Conservation (phyloP, 2,888 invertebrate species). For the Lepidonotus clava region DNA sequence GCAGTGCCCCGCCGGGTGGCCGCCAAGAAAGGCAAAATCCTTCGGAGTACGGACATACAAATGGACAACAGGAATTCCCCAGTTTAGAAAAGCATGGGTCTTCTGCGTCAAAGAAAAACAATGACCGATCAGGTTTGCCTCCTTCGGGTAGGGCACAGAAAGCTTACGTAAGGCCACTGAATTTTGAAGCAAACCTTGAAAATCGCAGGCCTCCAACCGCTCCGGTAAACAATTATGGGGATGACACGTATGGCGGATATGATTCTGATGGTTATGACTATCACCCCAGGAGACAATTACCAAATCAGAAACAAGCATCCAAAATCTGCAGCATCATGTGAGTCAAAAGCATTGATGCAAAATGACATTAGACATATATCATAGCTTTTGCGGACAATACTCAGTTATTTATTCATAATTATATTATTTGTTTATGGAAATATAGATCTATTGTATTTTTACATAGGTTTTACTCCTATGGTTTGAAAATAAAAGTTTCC, state of each 20-base stretch:
- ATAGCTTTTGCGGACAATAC: background rate
- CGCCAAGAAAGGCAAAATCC: background rate
- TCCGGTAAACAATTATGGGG: background rate
- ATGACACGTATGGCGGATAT: background rate
- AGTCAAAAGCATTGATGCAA: too few species aligned
- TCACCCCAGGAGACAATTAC: constrained; percentile 13
- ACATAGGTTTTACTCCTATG: too few species aligned
- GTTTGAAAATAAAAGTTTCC: too few species aligned
- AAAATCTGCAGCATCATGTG: constrained; percentile 45
- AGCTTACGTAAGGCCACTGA: background rate
- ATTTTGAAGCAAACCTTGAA: constrained; percentile 41
- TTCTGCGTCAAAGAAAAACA: background rate
- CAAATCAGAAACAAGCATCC: background rate
- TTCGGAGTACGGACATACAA: too few species aligned
- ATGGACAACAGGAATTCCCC: constrained; percentile 1
- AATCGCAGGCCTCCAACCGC: background rate
- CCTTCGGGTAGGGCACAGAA: background rate
- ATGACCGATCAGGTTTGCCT: background rate
- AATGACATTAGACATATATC: too few species aligned
- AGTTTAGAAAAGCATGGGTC: background rate
- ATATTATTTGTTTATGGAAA: too few species aligned
- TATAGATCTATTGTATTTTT: too few species aligned
- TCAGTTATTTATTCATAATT: too few species aligned
- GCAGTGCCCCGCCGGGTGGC: constrained; percentile 5
- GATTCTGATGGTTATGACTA: background rate